phyloP scores from a whole-genome alignment of 2,888 invertebrate species.

The Trimorus sp. region DNA sequence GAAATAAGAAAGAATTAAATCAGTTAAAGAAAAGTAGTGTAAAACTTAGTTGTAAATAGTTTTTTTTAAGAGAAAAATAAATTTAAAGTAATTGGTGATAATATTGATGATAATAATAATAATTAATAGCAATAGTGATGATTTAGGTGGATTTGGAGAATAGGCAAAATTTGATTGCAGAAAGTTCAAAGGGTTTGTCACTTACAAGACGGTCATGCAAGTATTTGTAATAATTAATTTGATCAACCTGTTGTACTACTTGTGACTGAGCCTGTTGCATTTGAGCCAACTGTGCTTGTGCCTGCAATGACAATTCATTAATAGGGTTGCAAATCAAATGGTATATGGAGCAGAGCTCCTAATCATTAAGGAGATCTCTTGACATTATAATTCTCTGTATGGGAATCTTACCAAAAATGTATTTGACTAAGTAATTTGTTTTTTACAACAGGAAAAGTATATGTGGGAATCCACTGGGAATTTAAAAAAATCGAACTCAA shows the following conservation, averaged over 20 bases:
- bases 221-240: slow-evolving; percentile 59
- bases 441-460: too few species aligned
- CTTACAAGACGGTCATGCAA: slow-evolving; percentile 61
- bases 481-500: too few species aligned
- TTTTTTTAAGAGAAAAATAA: not conserved
- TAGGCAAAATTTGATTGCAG: slow-evolving; percentile 40
- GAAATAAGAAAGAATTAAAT: not conserved
- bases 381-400: too few species aligned
- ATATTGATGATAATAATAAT: too few species aligned
- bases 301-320: slow-evolving; percentile 66
- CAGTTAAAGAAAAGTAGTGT: not conserved
- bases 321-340: not conserved
- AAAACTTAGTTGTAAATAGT: not conserved
- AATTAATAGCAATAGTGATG: too few species aligned
- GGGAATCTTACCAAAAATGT: too few species aligned
- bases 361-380: too few species aligned
- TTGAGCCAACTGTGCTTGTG: slow-evolving; percentile 79
- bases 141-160: too few species aligned
- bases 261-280: slow-evolving; percentile 79
- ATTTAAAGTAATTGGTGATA: too few species aligned
- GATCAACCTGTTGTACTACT: slow-evolving; percentile 77
- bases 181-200: slow-evolving; percentile 30
- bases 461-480: too few species aligned
- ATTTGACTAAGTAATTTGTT: too few species aligned
- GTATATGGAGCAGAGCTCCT: not conserved